phyloP scores from a whole-genome alignment of 1,140 invertebrate species.

The Apocrypta bakeri region DNA sequence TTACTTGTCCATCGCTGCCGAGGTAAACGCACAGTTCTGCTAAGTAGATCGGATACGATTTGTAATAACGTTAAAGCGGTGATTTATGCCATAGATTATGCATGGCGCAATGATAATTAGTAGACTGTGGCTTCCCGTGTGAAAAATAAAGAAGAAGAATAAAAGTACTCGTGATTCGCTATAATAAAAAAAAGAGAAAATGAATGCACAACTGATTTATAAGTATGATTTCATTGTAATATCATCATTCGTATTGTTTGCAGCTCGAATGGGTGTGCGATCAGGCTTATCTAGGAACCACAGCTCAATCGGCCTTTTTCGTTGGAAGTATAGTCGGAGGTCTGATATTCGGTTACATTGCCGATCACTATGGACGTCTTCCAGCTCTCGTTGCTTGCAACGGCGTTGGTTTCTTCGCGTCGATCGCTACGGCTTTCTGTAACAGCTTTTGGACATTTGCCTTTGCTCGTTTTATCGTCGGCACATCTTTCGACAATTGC shows the following conservation, averaged over 20 bases:
- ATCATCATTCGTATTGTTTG: slow-evolving; percentile 12
- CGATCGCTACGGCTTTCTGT: slow-evolving; percentile 84
- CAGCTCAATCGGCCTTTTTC: slow-evolving; percentile 83
- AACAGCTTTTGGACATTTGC: slow-evolving; percentile 85
- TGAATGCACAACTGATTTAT: too few species aligned
- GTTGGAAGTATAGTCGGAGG: slow-evolving; percentile 74
- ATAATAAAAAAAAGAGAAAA: neutral
- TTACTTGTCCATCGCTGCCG: slow-evolving; percentile 85
- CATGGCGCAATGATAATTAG: slow-evolving; percentile 18
- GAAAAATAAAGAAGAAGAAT: neutral
- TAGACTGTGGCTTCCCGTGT: slow-evolving; percentile 3
- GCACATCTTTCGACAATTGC: slow-evolving; percentile 91
- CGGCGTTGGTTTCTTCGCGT: slow-evolving; percentile 84
- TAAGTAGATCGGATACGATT: neutral
- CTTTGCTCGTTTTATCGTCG: slow-evolving; percentile 86
- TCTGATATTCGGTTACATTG: slow-evolving; percentile 74
- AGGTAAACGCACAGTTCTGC: slow-evolving; percentile 74
- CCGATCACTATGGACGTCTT: slow-evolving; percentile 75
- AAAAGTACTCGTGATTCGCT: too few species aligned
- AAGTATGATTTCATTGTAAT: too few species aligned
- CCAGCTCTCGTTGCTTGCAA: slow-evolving; percentile 81
- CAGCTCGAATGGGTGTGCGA: slow-evolving; percentile 91
- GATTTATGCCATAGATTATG: too few species aligned
- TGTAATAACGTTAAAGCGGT: too few species aligned
- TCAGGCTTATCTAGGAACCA: slow-evolving; percentile 81